Percentiles rank a stretch among this genome's conserved stretches.
phyloP scores from a whole-genome alignment of 2,113 vertebrate genomes.

The Nipponia nippon region DNA sequence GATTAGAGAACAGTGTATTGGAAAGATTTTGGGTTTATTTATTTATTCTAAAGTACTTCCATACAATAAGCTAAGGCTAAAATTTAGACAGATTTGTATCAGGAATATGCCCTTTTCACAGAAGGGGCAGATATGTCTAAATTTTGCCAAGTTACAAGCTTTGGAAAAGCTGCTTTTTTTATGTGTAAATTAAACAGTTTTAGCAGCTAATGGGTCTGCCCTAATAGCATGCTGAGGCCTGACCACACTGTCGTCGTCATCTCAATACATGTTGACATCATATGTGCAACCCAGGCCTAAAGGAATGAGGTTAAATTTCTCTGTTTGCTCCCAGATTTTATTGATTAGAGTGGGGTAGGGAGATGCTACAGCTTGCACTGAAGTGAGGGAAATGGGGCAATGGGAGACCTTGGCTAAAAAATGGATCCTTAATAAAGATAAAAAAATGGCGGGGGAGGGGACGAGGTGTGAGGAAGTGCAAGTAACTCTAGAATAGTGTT shows the following conservation, averaged over 20 bases:
- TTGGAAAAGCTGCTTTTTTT: neutral
- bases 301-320: neutral
- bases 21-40: neutral
- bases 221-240: neutral
- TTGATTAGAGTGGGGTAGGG: neutral
- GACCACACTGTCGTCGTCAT: rapidly evolving
- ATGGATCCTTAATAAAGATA: neutral
- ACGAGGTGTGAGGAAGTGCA: neutral
- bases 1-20: neutral
- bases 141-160: neutral
- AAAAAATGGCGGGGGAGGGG: rapidly evolving
- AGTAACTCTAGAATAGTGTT: neutral
- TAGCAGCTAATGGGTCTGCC: neutral
- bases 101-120: neutral
- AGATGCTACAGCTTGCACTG: neutral
- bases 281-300: neutral
- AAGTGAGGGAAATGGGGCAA: neutral
- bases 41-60: neutral
- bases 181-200: neutral
- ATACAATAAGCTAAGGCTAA: neutral
- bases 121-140: neutral
- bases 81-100: neutral
- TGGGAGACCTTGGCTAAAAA: neutral
- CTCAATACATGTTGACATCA: rapidly evolving
- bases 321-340: neutral